These are phyloP conservation scores for Charaxes varanes DNA, from an alignment of 1,140 invertebrate genomes.

Conservation along the genomic window DNA sequence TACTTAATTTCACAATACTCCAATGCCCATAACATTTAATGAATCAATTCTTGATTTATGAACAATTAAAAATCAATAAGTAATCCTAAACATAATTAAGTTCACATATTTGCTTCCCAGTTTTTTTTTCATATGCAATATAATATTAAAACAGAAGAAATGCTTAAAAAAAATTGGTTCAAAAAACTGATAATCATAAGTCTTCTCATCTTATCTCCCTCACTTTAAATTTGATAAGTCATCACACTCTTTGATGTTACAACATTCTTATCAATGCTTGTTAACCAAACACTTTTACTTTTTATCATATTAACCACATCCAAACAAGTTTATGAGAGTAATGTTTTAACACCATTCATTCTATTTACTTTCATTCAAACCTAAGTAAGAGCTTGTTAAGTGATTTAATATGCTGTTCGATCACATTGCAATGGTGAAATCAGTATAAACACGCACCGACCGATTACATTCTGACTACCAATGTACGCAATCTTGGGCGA, in stretches of 20 bases:
- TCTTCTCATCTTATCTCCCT: not conserved
- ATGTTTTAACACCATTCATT: slow-evolving; percentile 9
- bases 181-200: no score
- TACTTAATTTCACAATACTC: no score
- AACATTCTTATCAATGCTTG: slow-evolving; percentile 26
- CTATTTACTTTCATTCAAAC: slow-evolving; percentile 12
- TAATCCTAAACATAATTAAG: no score
- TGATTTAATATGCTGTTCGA: slow-evolving; percentile 42
- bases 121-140: no score
- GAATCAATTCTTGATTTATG: no score
- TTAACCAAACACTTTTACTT: slow-evolving; percentile 30
- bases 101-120: no score
- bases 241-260: slow-evolving; percentile 22
- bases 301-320: slow-evolving; percentile 19
- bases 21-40: no score
- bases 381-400: slow-evolving; percentile 22
- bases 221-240: slow-evolving; percentile 4
- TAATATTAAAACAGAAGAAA: no score
- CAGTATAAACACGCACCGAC: slow-evolving; percentile 38
- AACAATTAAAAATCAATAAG: no score
- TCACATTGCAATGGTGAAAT: slow-evolving; percentile 62
- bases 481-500: slow-evolving; percentile 7
- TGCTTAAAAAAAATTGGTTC: no score
- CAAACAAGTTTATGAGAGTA: slow-evolving; percentile 6
- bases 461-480: slow-evolving; percentile 11